phyloP scores from a whole-genome alignment of 2,113 vertebrate genomes.

The Ammospiza caudacuta region DNA sequence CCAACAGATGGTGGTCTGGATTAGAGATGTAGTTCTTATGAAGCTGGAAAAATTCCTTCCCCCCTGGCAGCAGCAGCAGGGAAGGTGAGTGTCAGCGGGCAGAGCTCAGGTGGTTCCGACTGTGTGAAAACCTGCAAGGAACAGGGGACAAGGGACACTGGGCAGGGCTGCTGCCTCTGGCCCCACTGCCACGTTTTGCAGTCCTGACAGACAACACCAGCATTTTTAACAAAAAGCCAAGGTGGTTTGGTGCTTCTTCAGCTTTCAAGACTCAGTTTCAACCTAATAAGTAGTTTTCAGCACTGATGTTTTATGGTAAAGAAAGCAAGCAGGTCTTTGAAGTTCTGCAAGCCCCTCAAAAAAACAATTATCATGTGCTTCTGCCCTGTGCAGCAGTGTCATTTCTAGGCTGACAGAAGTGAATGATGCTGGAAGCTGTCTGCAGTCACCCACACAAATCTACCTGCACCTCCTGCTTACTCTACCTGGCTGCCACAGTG shows the following conservation, averaged over 20 bases:
- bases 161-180: accelerated
- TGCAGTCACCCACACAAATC: background rate
- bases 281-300: background rate
- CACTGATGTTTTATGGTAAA: background rate
- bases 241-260: background rate
- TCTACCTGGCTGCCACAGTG: background rate
- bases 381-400: accelerated
- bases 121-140: conserved; percentile 85
- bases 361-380: background rate
- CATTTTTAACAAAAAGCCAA: background rate
- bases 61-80: background rate
- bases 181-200: background rate
- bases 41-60: conserved; percentile 20
- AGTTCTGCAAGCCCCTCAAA: background rate
- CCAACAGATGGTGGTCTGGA: conserved; percentile 64
- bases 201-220: background rate
- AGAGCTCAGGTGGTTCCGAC: conserved; percentile 86
- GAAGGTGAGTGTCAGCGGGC: conserved; percentile 74
- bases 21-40: conserved; percentile 49
- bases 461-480: background rate
- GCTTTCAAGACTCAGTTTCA: background rate
- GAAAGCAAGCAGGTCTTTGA: background rate
- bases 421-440: background rate
- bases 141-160: accelerated
- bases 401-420: background rate